phyloP scores from a whole-genome alignment of 2,797 vertebrate genomes.

The Pseudomugil tenellus region DNA sequence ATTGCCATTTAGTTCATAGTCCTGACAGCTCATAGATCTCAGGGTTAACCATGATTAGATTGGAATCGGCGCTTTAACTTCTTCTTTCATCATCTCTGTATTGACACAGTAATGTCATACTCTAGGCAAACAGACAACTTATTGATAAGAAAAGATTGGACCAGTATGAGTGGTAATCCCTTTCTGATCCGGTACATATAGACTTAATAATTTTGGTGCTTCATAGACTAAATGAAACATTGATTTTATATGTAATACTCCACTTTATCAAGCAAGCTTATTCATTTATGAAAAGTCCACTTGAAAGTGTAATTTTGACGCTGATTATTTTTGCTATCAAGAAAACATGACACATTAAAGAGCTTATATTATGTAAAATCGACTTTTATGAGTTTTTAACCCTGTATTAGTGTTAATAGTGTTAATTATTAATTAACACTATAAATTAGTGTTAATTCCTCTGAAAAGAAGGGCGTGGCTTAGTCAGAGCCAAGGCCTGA shows the following conservation, averaged over 20 bases:
- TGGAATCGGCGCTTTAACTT: conserved; percentile 27
- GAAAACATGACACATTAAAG: too few species aligned
- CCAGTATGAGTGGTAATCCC: background rate
- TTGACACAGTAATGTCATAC: conserved; percentile 28
- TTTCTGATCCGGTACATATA: background rate
- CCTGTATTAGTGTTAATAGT: too few species aligned
- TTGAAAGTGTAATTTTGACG: background rate
- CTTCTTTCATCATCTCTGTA: conserved; percentile 34
- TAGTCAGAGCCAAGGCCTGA: too few species aligned
- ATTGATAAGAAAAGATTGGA: conserved; percentile 21
- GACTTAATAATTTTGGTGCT: background rate
- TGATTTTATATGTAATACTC: background rate
- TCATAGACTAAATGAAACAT: background rate
- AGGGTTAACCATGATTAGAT: conserved; percentile 28
- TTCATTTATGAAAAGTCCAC: background rate
- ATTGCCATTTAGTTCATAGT: conserved; percentile 33
- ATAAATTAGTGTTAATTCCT: too few species aligned
- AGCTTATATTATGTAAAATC: too few species aligned
- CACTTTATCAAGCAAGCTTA: background rate
- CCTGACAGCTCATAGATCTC: conserved; percentile 43
- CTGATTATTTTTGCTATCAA: background rate
- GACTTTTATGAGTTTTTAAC: too few species aligned
- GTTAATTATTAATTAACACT: too few species aligned
- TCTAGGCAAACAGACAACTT: background rate
- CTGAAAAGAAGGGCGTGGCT: too few species aligned